These are phyloP conservation scores for Thalpophila matura DNA, from an alignment of 2,888 invertebrate species.

Conservation along the genomic window DNA sequence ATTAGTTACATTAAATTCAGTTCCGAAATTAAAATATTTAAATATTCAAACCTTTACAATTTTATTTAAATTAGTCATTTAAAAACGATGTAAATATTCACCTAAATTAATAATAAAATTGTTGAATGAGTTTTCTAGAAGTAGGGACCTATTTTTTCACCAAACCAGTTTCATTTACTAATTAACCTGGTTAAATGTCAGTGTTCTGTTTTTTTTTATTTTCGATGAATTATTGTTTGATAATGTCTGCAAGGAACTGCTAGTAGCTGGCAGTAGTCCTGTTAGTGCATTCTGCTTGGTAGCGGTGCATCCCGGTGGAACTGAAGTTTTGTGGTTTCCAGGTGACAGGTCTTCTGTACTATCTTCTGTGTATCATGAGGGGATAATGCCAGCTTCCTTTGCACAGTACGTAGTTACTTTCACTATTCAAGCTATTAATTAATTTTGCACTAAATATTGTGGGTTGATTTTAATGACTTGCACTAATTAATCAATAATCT, in stretches of 20 bases:
- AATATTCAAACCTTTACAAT: background rate
- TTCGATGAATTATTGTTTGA: too few relatives aligned
- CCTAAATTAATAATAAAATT: too few relatives aligned
- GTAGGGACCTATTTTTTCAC: too few relatives aligned
- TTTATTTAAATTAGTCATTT: background rate
- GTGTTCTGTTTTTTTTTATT: too few relatives aligned
- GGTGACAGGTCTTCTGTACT: slow-evolving; percentile 53
- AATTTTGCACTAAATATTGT: slow-evolving; percentile 24
- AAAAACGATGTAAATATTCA: too few relatives aligned
- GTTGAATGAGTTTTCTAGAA: too few relatives aligned
- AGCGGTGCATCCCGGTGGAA: slow-evolving; percentile 3
- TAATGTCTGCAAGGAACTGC: background rate
- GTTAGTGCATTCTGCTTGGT: background rate
- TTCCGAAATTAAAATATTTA: background rate
- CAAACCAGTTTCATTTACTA: too few relatives aligned
- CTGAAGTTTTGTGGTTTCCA: slow-evolving; percentile 60
- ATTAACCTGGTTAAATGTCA: too few relatives aligned
- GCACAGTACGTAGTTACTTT: slow-evolving; percentile 61
- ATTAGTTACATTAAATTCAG: slow-evolving; percentile 11
- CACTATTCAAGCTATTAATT: slow-evolving; percentile 8
- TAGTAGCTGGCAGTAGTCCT: background rate
- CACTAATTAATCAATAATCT: slow-evolving; percentile 16
- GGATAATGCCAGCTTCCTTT: slow-evolving; percentile 53
- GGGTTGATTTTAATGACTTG: slow-evolving; percentile 29
- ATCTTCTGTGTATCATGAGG: slow-evolving; percentile 38